Conservation (phyloP, 2,888 invertebrate species). For the Hypomecis punctinalis region DNA sequence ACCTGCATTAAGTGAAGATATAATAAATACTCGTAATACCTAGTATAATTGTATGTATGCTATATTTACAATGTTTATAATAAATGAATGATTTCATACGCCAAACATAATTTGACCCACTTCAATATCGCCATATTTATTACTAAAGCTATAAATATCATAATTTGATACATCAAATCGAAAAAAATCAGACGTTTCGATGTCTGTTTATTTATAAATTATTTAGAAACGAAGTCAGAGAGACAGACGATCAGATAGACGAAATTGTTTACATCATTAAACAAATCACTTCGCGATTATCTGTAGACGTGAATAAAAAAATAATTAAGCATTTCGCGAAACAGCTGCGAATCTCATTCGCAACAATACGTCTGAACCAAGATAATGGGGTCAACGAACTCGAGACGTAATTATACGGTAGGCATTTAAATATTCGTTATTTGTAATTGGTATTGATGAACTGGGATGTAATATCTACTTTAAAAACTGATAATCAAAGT, state of each 20-base stretch:
- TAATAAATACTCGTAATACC: too few relatives aligned
- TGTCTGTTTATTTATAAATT: too few relatives aligned
- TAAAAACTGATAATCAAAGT: too few relatives aligned
- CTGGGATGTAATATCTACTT: background rate
- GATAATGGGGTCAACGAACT: constrained; percentile 67
- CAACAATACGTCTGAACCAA: constrained; percentile 52
- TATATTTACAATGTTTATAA: too few relatives aligned
- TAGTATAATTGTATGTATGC: too few relatives aligned
- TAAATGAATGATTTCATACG: too few relatives aligned
- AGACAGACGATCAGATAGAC: constrained; percentile 5
- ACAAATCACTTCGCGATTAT: constrained; percentile 22
- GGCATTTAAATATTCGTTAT: constrained; percentile 21
- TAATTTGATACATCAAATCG: too few relatives aligned
- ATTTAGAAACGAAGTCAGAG: background rate
- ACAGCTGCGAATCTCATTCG: constrained; percentile 64
- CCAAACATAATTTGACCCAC: too few relatives aligned
- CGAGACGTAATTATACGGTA: constrained; percentile 39
- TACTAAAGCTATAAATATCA: too few relatives aligned
- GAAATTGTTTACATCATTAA: constrained; percentile 14
- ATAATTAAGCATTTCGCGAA: constrained; percentile 31
- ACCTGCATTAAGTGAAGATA: too few relatives aligned
- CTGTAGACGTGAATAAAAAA: constrained; percentile 33
- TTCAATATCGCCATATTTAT: too few relatives aligned
- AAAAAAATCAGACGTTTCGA: too few relatives aligned
- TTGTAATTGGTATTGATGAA: constrained; percentile 15